These are phyloP conservation scores for Gnathonemus longibarbis DNA, from an alignment of 2,113 vertebrate species.

Conservation along the genomic window DNA sequence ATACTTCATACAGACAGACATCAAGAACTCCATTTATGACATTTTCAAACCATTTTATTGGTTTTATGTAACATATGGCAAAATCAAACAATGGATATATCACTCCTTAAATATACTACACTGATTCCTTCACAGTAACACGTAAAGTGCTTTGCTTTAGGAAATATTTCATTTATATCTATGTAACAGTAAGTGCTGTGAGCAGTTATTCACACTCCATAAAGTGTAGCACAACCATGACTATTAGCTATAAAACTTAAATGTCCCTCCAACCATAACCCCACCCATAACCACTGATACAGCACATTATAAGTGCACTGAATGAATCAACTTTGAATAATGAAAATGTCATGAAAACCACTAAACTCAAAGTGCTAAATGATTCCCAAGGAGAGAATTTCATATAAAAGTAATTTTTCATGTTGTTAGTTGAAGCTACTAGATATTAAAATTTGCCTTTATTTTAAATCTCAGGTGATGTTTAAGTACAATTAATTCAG, in stretches of 20 bases:
- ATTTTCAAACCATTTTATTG: not conserved
- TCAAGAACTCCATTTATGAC: not conserved
- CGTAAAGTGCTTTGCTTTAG: conserved; percentile 17
- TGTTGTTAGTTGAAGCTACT: not conserved
- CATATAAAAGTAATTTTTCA: not conserved
- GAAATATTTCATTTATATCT: not conserved
- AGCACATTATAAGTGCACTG: not conserved
- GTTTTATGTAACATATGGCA: not conserved
- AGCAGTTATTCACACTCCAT: not conserved
- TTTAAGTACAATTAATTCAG: not conserved
- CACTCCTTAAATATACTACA: not conserved
- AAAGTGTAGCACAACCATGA: not conserved
- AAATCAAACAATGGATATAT: conserved; percentile 10
- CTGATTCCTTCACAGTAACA: conserved; percentile 16
- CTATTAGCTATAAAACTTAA: not conserved
- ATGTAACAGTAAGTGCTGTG: not conserved
- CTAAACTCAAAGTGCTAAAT: not conserved
- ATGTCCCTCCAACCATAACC: not conserved
- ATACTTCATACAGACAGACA: not conserved
- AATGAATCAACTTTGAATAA: not conserved
- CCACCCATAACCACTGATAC: not conserved
- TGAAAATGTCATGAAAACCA: not conserved
- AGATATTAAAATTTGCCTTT: not conserved
- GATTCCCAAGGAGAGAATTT: not conserved
- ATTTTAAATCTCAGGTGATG: not conserved